Conservation (phyloP, 2,113 vertebrate species). For the Hypocryptadius cinnamomeus region DNA sequence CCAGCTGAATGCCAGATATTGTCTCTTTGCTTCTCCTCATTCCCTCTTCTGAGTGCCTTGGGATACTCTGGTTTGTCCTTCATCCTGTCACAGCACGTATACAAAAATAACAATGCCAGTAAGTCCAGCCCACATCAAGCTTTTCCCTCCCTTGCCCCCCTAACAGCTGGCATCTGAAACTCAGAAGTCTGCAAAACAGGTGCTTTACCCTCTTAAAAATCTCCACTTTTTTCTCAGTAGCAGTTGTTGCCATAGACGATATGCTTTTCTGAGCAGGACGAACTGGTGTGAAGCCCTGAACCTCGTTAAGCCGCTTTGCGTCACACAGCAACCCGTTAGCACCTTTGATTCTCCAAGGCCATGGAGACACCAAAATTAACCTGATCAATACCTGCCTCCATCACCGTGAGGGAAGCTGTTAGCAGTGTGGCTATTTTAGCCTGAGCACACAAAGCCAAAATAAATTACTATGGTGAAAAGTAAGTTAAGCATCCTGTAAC, state of each 20-base stretch:
- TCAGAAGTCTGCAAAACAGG: not conserved
- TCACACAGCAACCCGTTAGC: not conserved
- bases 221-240: not conserved
- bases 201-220: not conserved
- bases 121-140: not conserved
- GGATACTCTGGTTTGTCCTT: not conserved
- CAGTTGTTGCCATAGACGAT: not conserved
- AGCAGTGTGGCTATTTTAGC: not conserved
- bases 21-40: not conserved
- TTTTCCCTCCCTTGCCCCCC: not conserved
- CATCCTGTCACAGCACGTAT: not conserved
- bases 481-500: not conserved
- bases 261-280: not conserved
- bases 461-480: not conserved
- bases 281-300: rapidly evolving
- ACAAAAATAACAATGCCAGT: not conserved
- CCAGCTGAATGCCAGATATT: not conserved
- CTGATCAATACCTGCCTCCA: not conserved
- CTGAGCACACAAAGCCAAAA: not conserved
- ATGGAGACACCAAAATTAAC: not conserved
- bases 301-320: not conserved
- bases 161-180: not conserved
- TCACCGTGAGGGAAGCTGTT: not conserved
- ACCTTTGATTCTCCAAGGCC: not conserved
- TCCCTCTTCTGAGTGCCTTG: not conserved